phyloP scores from a whole-genome alignment of 2,113 vertebrate genomes.

The Malaclemys terrapin region DNA sequence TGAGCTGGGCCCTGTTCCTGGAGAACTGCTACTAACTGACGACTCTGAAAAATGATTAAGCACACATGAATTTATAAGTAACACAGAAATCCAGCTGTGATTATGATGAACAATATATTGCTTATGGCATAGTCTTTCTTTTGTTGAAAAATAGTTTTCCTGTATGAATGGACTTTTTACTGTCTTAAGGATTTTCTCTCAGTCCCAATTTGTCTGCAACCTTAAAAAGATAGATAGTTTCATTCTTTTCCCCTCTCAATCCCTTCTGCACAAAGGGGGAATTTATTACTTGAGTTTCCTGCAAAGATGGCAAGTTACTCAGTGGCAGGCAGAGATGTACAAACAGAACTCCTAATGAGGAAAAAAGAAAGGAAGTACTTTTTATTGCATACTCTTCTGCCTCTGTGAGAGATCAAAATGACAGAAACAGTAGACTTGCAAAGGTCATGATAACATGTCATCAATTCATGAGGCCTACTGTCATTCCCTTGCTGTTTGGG shows the following conservation, averaged over 20 bases:
- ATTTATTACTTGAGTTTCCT: conserved; percentile 18
- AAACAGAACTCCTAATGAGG: background rate
- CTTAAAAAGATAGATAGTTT: background rate
- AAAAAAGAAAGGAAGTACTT: conserved; percentile 28
- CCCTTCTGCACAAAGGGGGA: background rate
- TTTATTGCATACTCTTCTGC: conserved; percentile 34
- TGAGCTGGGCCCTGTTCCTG: conserved; percentile 95
- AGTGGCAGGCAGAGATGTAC: background rate
- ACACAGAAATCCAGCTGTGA: background rate
- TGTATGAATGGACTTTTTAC: background rate
- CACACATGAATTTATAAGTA: background rate
- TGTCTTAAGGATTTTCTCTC: background rate
- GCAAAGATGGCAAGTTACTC: background rate
- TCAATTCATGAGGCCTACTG: conserved; percentile 36
- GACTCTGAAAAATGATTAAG: conserved; percentile 85
- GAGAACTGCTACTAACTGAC: conserved; percentile 92
- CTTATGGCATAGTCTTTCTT: background rate
- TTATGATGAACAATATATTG: background rate
- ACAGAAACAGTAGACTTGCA: conserved; percentile 48
- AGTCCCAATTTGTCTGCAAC: background rate
- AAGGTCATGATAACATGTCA: conserved; percentile 50
- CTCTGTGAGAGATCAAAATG: conserved; percentile 46
- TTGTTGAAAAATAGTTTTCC: background rate
- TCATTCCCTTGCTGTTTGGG: conserved; percentile 9
- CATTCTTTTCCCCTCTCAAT: conserved; percentile 9